Percentiles rank a stretch among this genome's conserved stretches.
phyloP scores from a whole-genome alignment of 2,797 vertebrate genomes.

The Sarcoramphus papa region DNA sequence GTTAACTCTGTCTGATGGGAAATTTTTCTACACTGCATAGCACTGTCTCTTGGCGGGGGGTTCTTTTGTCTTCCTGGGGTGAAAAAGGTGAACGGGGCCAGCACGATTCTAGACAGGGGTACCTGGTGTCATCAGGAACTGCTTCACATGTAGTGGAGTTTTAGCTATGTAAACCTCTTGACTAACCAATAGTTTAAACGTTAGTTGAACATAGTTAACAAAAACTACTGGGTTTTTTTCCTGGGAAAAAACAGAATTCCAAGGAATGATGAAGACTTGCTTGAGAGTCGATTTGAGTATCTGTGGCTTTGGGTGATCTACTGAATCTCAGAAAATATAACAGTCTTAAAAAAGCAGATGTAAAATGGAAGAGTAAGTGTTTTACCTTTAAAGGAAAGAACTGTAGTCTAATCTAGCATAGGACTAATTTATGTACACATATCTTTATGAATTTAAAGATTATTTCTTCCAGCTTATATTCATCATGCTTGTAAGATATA shows the following conservation, averaged over 20 bases:
- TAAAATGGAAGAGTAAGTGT: neutral
- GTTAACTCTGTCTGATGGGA: neutral
- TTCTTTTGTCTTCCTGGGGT: neutral
- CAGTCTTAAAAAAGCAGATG: neutral
- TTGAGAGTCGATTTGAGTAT: neutral
- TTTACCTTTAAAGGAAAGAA: neutral
- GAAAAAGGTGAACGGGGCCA: neutral
- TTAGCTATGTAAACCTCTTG: neutral
- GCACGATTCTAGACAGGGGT: neutral
- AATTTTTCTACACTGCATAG: neutral
- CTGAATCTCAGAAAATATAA: neutral
- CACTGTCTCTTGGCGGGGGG: fast-evolving
- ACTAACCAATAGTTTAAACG: neutral
- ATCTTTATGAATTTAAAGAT: neutral
- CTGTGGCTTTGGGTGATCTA: neutral
- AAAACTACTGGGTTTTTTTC: neutral
- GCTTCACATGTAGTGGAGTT: neutral
- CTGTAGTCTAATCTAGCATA: neutral
- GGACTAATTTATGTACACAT: neutral
- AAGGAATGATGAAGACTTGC: neutral
- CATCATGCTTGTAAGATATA: neutral
- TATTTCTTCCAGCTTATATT: neutral
- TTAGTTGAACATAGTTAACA: neutral
- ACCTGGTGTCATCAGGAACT: neutral
- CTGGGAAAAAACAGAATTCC: neutral